A percentile compares a stretch with the other conserved stretches of the same genome.
Conservation (phyloP, 2,113 vertebrate species). For the Barbus barbus region DNA sequence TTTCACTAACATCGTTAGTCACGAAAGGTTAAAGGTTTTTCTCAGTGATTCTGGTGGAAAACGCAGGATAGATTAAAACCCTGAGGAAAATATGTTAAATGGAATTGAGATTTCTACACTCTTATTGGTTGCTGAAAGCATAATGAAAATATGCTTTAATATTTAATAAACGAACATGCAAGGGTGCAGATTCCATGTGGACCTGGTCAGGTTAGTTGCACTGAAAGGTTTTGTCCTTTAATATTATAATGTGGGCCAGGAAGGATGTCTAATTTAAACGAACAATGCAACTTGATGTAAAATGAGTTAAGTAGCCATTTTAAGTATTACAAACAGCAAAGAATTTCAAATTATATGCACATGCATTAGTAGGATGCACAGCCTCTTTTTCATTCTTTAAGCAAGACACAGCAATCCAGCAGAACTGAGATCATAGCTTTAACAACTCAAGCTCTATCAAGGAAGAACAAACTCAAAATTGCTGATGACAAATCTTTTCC, state of each 20-base stretch:
- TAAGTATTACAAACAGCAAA: constrained; percentile 26
- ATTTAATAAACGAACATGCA: neutral
- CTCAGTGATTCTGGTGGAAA: neutral
- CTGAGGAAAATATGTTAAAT: neutral
- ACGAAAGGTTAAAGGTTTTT: no score
- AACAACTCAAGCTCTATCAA: constrained; percentile 42
- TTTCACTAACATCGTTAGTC: neutral
- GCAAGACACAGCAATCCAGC: constrained; percentile 43
- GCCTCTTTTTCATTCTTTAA: constrained; percentile 2
- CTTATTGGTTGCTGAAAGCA: neutral
- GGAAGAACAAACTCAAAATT: constrained; percentile 42
- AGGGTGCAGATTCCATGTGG: neutral
- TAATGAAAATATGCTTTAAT: neutral
- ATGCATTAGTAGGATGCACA: neutral
- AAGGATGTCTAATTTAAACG: no score
- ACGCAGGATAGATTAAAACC: neutral
- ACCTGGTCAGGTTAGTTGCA: neutral
- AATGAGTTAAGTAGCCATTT: neutral
- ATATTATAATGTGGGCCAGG: no score
- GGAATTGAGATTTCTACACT: neutral
- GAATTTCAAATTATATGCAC: neutral
- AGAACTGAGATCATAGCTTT: constrained; percentile 42
- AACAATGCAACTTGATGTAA: no score
- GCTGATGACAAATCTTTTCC: constrained; percentile 50
- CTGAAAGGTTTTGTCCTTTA: neutral